phyloP scores from a whole-genome alignment of 2,113 vertebrate genomes.

The Aptenodytes patagonicus region DNA sequence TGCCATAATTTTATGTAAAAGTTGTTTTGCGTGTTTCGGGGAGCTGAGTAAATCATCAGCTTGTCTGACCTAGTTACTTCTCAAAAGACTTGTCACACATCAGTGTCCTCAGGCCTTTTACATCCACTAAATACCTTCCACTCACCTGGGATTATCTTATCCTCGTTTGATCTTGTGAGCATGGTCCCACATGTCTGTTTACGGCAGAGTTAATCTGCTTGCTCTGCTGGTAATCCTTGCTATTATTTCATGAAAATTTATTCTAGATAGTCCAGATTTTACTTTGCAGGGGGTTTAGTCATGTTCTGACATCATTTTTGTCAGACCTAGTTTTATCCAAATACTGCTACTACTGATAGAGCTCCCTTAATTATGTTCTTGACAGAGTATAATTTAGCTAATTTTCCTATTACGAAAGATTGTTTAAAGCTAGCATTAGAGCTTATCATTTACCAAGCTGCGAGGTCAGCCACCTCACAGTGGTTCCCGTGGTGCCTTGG shows the following conservation, averaged over 20 bases:
- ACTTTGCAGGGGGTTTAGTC: neutral
- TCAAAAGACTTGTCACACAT: neutral
- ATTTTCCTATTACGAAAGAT: neutral
- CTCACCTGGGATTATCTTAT: conserved; percentile 42
- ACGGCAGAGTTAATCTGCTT: neutral
- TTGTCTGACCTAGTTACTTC: conserved; percentile 22
- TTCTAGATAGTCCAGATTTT: neutral
- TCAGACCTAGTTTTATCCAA: neutral
- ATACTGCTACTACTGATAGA: neutral
- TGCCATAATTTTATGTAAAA: neutral
- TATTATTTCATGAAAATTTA: neutral
- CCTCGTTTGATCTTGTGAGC: neutral
- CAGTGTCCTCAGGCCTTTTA: neutral
- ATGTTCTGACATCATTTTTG: neutral
- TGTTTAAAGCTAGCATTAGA: neutral
- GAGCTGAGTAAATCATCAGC: neutral
- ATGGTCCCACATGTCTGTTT: neutral
- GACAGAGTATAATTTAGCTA: neutral
- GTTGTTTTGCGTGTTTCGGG: neutral
- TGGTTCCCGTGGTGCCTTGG: neutral
- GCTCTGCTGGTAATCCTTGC: neutral
- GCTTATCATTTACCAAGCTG: neutral
- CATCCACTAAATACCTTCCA: neutral
- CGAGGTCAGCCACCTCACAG: neutral
- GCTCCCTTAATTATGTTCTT: neutral